Evolutionary conservation across 2,888 invertebrate genomes (phyloP).

Genomic region (Drosophila meridiana): DNA sequence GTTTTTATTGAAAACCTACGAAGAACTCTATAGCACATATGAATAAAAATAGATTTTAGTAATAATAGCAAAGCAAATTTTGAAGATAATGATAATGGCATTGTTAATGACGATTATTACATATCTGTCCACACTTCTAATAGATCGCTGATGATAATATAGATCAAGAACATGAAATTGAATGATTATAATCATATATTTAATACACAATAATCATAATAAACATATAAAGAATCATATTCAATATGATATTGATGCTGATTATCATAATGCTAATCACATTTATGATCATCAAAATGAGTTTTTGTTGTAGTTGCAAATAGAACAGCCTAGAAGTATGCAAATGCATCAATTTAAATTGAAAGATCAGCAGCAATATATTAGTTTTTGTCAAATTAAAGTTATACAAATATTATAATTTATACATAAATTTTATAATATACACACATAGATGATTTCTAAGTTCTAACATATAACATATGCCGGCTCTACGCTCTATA

Average conservation of each 20-base stretch:
- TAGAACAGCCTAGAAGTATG: constrained; percentile 46
- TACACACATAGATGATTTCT: not conserved
- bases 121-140: not conserved
- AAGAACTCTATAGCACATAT: not conserved
- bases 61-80: not conserved
- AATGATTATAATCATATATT: not conserved
- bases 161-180: no score
- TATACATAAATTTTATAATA: not conserved
- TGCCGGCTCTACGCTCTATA: constrained; percentile 23
- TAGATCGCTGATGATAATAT: not conserved
- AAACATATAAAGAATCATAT: not conserved
- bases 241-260: not conserved
- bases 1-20: not conserved
- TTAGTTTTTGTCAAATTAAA: not conserved
- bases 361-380: constrained; percentile 20
- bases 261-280: not conserved
- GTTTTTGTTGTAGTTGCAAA: no score
- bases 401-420: not conserved
- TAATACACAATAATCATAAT: not conserved
- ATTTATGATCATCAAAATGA: no score
- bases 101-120: not conserved
- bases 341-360: constrained; percentile 14
- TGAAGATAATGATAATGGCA: not conserved
- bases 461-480: not conserved
- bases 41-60: not conserved